These are phyloP conservation scores for Chloropsis hardwickii DNA, from an alignment of 2,113 vertebrate genomes.

Conservation along the genomic window DNA sequence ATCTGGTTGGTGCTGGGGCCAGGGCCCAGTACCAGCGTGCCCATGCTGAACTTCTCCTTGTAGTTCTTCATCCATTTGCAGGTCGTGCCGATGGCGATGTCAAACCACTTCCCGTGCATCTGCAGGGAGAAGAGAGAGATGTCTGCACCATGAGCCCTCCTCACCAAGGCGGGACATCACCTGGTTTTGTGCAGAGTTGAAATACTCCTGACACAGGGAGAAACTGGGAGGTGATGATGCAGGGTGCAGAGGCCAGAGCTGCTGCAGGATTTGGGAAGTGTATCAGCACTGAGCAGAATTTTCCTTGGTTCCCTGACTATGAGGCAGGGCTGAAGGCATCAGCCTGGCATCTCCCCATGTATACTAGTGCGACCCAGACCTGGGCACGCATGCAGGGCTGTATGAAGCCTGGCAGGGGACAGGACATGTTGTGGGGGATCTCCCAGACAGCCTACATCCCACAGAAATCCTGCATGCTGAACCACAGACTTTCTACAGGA, in stretches of 20 bases:
- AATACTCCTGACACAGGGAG: neutral
- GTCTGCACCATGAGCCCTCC: rapidly evolving
- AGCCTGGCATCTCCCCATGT: neutral
- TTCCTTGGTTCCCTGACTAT: neutral
- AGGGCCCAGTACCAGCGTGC: slow-evolving; percentile 72
- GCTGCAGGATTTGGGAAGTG: neutral
- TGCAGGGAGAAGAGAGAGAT: neutral
- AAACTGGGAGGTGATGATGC: neutral
- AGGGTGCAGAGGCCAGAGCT: neutral
- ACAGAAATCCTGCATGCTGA: rapidly evolving
- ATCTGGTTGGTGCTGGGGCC: slow-evolving; percentile 5
- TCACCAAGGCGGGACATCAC: neutral
- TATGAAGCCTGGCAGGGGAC: neutral
- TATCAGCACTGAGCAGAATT: neutral
- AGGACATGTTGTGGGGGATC: rapidly evolving
- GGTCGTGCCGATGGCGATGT: slow-evolving; percentile 75
- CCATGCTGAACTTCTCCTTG: slow-evolving; percentile 67
- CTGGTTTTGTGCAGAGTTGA: neutral
- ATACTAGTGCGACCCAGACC: neutral
- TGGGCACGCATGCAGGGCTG: neutral
- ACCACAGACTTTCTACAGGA: rapidly evolving
- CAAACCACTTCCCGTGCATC: slow-evolving; percentile 86
- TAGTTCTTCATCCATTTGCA: slow-evolving; percentile 72
- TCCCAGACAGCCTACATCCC: neutral
- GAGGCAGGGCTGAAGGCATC: neutral